Evolutionary conservation across 2,888 invertebrate genomes (phyloP).

Genomic region (Matsumyia berberina): DNA sequence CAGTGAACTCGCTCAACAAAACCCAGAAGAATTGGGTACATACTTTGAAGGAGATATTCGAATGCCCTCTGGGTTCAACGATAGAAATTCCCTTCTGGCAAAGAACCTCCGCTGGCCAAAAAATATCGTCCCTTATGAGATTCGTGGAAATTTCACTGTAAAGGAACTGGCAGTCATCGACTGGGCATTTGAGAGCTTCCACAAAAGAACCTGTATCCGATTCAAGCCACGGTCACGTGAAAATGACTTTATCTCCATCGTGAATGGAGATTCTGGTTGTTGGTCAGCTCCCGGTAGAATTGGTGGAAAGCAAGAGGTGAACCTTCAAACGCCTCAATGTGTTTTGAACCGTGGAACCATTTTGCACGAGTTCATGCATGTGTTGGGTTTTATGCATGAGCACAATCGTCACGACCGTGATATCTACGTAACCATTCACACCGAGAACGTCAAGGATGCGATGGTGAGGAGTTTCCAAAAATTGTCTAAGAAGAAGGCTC

Average conservation of each 20-base stretch:
- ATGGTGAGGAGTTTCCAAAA: constrained; percentile 89
- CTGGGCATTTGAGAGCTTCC: constrained; percentile 90
- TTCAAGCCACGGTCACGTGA: constrained; percentile 88
- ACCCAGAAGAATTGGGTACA: constrained; percentile 91
- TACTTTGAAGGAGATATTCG: constrained; percentile 92
- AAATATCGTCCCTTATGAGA: constrained; percentile 89
- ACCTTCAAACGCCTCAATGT: constrained; percentile 91
- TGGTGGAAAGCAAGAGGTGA: constrained; percentile 87
- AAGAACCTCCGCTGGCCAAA: constrained; percentile 87
- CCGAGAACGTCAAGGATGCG: constrained; percentile 88
- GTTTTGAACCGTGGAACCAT: constrained; percentile 89
- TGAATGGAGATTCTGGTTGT: constrained; percentile 88
- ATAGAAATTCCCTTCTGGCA: constrained; percentile 87
- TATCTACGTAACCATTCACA: constrained; percentile 87
- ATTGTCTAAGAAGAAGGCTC: constrained; percentile 85
- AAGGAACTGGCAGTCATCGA: constrained; percentile 87
- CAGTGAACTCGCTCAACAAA: constrained; percentile 82
- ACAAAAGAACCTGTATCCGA: constrained; percentile 89
- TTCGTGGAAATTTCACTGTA: constrained; percentile 87
- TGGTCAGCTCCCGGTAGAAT: constrained; percentile 91
- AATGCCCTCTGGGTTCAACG: constrained; percentile 84
- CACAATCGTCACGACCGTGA: constrained; percentile 92
- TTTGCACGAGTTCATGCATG: constrained; percentile 92
- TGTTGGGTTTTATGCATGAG: constrained; percentile 91
- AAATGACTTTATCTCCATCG: constrained; percentile 88